Evolutionary conservation across 1,140 invertebrate genomes (phyloP).

Genomic region (Campoletis sonorensis): DNA sequence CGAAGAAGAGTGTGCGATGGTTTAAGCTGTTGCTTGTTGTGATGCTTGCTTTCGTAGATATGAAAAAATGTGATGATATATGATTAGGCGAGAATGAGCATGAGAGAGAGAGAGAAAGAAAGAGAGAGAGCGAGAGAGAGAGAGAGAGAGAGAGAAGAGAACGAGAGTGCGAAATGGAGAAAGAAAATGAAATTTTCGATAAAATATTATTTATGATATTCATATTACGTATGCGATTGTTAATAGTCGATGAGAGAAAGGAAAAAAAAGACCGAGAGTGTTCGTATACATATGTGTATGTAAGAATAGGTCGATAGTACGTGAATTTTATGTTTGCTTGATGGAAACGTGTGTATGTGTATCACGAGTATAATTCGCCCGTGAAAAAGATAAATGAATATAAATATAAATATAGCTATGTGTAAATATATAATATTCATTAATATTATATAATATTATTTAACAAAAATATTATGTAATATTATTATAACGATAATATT

Average conservation of each 20-base stretch:
- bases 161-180: not conserved
- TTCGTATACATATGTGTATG: not conserved
- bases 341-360: conserved; percentile 23
- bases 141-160: conserved; percentile 46
- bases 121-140: conserved; percentile 53
- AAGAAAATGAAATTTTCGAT: conserved; percentile 29
- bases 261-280: not conserved
- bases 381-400: conserved; percentile 21
- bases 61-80: not conserved
- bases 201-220: conserved; percentile 55
- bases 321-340: conserved; percentile 30
- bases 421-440: not conserved
- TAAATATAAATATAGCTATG: conserved; percentile 11
- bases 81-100: not conserved
- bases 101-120: conserved; percentile 43
- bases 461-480: no score
- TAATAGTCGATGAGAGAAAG: conserved; percentile 12
- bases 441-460: not conserved
- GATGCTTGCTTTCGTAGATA: conserved; percentile 37
- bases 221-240: conserved; percentile 31
- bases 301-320: not conserved
- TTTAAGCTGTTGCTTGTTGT: conserved; percentile 26
- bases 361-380: conserved; percentile 4
- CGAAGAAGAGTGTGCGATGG: not conserved
- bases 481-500: not conserved